A percentile compares a stretch with the other conserved stretches of the same genome.
Evolutionary conservation across 2,113 vertebrate genomes (phyloP).

Genomic region (Periophthalmodon schlosseri): DNA sequence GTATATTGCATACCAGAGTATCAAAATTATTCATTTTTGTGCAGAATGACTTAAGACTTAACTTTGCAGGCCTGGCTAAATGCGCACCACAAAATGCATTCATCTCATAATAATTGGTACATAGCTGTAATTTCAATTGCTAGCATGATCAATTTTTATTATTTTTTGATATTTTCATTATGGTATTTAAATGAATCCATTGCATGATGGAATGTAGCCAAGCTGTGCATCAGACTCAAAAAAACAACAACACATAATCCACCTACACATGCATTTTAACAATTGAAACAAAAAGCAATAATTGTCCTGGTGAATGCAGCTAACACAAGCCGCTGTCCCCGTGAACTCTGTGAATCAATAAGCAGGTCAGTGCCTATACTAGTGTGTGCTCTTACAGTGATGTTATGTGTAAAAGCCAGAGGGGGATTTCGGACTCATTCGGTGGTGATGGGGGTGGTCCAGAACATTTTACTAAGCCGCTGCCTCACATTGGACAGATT

Average conservation of each 20-base stretch:
- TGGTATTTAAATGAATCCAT: no score
- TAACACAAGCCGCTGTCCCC: slow-evolving; percentile 9
- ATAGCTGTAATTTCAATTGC: neutral
- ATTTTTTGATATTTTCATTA: no score
- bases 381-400: slow-evolving; percentile 32
- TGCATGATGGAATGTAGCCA: neutral
- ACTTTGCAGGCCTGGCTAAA: slow-evolving; percentile 30
- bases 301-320: slow-evolving; percentile 7
- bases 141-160: neutral
- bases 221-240: slow-evolving; percentile 15
- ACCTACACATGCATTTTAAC: slow-evolving; percentile 16
- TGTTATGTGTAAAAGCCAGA: slow-evolving; percentile 33
- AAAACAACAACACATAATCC: slow-evolving; percentile 15
- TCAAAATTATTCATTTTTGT: slow-evolving; percentile 18
- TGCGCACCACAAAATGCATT: neutral
- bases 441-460: slow-evolving; percentile 47
- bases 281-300: slow-evolving; percentile 14
- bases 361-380: slow-evolving; percentile 58
- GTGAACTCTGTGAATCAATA: slow-evolving; percentile 43
- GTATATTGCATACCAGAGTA: slow-evolving; percentile 21
- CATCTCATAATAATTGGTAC: neutral
- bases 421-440: slow-evolving; percentile 61
- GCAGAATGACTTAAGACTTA: slow-evolving; percentile 38
- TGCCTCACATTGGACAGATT: slow-evolving; percentile 62
- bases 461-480: slow-evolving; percentile 67